phyloP scores from a whole-genome alignment of 30 jellyfish, hydroid and myxozoan genomes.

The Clytia hemisphaerica region DNA sequence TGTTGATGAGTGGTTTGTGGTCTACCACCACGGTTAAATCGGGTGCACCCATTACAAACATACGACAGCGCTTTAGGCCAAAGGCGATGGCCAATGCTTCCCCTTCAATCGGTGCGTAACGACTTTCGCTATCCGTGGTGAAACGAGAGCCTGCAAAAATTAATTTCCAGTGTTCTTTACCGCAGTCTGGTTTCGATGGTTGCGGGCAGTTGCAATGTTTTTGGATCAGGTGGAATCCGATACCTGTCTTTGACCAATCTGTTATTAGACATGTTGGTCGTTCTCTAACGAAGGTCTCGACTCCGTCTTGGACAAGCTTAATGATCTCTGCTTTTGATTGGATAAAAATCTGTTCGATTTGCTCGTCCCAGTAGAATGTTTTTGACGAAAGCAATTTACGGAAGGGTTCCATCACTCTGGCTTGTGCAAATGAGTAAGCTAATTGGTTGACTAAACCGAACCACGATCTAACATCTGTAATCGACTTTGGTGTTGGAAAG shows the following conservation, averaged over 20 bases:
- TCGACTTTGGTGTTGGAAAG: too few relatives aligned
- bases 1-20: slow-evolving; percentile 47
- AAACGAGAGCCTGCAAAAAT: slow-evolving; percentile 62
- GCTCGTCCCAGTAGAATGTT: slow-evolving; percentile 20
- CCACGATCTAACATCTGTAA: slow-evolving; percentile 55
- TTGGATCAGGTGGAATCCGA: slow-evolving; percentile 45
- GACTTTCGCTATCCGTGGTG: slow-evolving; percentile 27
- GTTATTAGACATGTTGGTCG: slow-evolving; percentile 54
- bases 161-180: slow-evolving; percentile 44
- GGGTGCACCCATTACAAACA: slow-evolving; percentile 52
- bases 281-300: slow-evolving; percentile 13
- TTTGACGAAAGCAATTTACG: background rate
- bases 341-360: background rate
- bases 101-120: slow-evolving; percentile 61
- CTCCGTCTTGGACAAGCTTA: slow-evolving; percentile 26
- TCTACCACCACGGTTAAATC: slow-evolving; percentile 34
- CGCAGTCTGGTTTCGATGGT: slow-evolving; percentile 26
- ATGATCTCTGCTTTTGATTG: slow-evolving; percentile 32
- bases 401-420: slow-evolving; percentile 40
- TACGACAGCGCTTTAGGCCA: slow-evolving; percentile 26
- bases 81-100: slow-evolving; percentile 44
- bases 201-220: slow-evolving; percentile 43
- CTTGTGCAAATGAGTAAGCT: slow-evolving; percentile 35
- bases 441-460: slow-evolving; percentile 52
- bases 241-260: slow-evolving; percentile 56